Evolutionary conservation across 64 coral and sea anemone genomes (phyloP).

Genomic region (Actinia tenebrosa): DNA sequence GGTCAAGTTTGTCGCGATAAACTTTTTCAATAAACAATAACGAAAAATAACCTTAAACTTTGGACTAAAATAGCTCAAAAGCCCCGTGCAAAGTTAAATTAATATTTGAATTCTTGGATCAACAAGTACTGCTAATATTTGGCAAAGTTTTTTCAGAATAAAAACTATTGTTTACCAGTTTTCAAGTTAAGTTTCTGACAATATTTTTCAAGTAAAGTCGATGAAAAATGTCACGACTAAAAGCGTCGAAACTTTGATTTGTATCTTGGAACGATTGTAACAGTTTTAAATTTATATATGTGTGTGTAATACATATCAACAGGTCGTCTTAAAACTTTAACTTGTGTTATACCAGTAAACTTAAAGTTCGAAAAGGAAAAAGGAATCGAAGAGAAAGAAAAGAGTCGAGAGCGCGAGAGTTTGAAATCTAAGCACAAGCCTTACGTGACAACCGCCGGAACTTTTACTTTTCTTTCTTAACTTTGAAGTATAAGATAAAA

Average conservation of each 20-base stretch:
- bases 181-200: background rate
- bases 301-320: background rate
- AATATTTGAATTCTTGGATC: background rate
- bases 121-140: background rate
- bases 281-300: background rate
- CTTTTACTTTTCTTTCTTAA: no score
- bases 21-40: no score
- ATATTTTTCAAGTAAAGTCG: background rate
- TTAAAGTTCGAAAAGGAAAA: no score
- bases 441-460: no score
- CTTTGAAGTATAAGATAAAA: no score
- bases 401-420: no score
- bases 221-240: background rate
- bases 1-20: no score
- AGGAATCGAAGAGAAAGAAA: no score
- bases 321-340: background rate
- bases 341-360: no score
- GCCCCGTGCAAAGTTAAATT: background rate
- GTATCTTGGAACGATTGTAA: background rate
- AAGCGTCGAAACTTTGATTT: background rate
- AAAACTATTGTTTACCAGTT: background rate
- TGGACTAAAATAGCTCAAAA: background rate
- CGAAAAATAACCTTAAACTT: no score
- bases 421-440: no score
- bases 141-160: no score